Evolutionary conservation across 2,888 invertebrate species (phyloP).

Genomic region (Pristionchus exspectatus): DNA sequence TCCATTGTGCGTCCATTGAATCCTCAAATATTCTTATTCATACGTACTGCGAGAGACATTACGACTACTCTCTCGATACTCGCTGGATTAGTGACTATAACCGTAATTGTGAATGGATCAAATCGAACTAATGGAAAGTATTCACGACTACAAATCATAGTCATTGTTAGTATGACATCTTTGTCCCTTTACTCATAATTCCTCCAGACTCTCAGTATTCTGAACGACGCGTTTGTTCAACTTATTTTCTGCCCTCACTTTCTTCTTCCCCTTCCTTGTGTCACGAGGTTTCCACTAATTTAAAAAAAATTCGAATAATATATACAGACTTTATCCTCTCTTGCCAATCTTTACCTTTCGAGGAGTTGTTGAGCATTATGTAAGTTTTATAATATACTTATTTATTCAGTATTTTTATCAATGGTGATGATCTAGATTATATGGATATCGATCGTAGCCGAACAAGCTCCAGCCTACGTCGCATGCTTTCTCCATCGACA

Average conservation of each 20-base stretch:
- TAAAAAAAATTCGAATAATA: neutral
- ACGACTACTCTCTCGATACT: neutral
- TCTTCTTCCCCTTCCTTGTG: neutral
- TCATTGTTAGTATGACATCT: neutral
- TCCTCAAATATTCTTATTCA: neutral
- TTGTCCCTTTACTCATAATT: too few relatives aligned
- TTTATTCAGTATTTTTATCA: neutral
- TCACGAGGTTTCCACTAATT: neutral
- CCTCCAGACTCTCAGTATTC: neutral
- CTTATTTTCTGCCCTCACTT: neutral
- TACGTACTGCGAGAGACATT: neutral
- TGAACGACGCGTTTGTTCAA: neutral
- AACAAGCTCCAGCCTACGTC: conserved; percentile 10
- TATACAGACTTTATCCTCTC: neutral
- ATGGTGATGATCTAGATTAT: neutral
- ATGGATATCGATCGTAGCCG: neutral
- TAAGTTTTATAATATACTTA: neutral
- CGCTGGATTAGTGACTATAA: neutral
- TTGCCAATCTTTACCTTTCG: neutral
- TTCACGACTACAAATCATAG: neutral
- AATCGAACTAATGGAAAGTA: neutral
- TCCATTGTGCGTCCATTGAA: neutral
- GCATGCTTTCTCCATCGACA: conserved; percentile 10
- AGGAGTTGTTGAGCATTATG: neutral
- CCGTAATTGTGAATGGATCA: neutral